These are phyloP conservation scores for Callionymus lyra DNA, from an alignment of 2,113 vertebrate genomes.

Conservation along the genomic window DNA sequence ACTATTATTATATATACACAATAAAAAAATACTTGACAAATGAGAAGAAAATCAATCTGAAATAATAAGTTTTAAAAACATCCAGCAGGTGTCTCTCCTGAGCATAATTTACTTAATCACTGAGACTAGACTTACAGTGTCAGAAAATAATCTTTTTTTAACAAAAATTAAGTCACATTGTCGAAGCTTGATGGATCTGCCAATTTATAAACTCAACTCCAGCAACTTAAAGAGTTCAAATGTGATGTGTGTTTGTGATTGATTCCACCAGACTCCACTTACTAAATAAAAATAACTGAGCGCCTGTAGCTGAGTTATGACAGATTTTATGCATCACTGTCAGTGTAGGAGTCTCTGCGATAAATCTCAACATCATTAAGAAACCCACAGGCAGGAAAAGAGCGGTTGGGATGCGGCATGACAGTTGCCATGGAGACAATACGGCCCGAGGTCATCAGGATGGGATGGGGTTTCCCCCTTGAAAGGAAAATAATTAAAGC, in stretches of 20 bases:
- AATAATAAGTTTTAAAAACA: background rate
- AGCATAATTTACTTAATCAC: conserved; percentile 8
- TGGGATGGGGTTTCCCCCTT: conserved; percentile 6
- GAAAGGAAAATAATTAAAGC: background rate
- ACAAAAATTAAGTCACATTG: background rate
- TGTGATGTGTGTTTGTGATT: too few relatives aligned
- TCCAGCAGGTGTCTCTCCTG: conserved; percentile 62
- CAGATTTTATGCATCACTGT: conserved; percentile 3
- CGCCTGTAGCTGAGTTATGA: background rate
- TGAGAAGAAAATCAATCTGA: too few relatives aligned
- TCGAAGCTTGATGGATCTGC: background rate
- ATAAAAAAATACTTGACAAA: too few relatives aligned
- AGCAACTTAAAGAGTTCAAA: background rate
- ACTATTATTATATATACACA: too few relatives aligned
- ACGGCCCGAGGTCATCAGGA: conserved; percentile 35
- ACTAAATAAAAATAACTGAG: conserved; percentile 9
- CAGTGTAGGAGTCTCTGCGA: conserved; percentile 10
- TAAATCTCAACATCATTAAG: conserved; percentile 42
- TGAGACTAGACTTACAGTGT: background rate
- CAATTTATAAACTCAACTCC: background rate
- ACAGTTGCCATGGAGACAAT: conserved; percentile 51
- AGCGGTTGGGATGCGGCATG: conserved; percentile 21
- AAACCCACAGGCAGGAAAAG: conserved; percentile 37
- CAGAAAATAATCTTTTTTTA: background rate
- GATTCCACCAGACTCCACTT: background rate